Evolutionary conservation across 1,140 invertebrate species (phyloP), one percentile per base, ranked within the genome.

Genomic region (Drosophila seguyi): DNA sequence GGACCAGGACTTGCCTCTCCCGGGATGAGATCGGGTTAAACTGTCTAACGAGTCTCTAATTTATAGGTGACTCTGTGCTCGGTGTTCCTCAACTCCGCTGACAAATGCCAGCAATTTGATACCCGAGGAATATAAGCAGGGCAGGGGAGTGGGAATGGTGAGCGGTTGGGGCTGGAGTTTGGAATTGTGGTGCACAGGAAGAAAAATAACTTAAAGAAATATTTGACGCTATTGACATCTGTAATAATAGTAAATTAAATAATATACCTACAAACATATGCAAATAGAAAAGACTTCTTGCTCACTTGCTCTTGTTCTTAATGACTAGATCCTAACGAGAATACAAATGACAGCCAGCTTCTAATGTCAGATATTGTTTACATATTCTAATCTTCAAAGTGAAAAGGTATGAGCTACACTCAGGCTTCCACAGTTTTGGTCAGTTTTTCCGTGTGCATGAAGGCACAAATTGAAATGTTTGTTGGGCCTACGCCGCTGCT

Each of bases 71-170:
- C 66, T 60, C 36, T 44, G 67, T 25, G 74, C 55, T 48, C 58
- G 58, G 65, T 73, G 76, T 48, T 41, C 34, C 41, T 55, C 52
- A 55, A 62, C 61, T 61, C 41, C 58, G 45, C 44, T 90, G 85
- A 90, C 82, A 90, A 90, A 90, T 90, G 85, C 60, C 75, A 13
- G 85, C 81, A 79, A 90, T 90, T 85, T 82, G 85, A 90, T 86
- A 88, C 66, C 66, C 69, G n/a, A 81, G 75, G 57, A 74, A 47
- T 57, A 36, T 50, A 29, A 44, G 10, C 22, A 20, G 11, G 29
- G n/a, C 25, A n/a, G 8, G 56, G 44, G 13, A n/a, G 11, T 31
- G 38, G 38, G 8, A 20, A 34, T 34, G 18, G 6, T 22, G 18
- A 22, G 29, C 29, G 18, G 18, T 4, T 48, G 20, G 29, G 29